phyloP scores from a whole-genome alignment of 1,140 invertebrate genomes.

The Musca vetustissima region DNA sequence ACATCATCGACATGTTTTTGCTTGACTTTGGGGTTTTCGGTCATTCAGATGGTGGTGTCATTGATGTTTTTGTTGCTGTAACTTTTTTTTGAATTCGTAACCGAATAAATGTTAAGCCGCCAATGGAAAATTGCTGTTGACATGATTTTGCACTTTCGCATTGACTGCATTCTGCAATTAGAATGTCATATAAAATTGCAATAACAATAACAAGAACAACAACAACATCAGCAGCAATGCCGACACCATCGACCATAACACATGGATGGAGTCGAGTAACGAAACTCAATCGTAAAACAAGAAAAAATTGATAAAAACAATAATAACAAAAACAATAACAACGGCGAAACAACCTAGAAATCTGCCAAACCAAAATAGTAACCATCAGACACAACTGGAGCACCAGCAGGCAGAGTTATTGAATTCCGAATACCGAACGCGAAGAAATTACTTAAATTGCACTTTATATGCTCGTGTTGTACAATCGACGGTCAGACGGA shows the following conservation, averaged over 20 bases:
- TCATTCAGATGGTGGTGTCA: neutral
- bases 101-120: slow-evolving; percentile 25
- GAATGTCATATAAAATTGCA: slow-evolving; percentile 34
- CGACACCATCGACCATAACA: neutral
- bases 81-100: neutral
- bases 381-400: too few relatives aligned
- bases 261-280: neutral
- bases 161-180: slow-evolving; percentile 57
- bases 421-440: too few relatives aligned
- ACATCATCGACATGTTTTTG: slow-evolving; percentile 3
- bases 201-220: too few relatives aligned
- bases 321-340: neutral
- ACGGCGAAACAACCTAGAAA: neutral
- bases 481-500: too few relatives aligned
- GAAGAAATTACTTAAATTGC: too few relatives aligned
- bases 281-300: slow-evolving; percentile 1
- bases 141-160: slow-evolving; percentile 56
- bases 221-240: neutral
- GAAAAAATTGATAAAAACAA: neutral
- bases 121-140: slow-evolving; percentile 56
- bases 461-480: too few relatives aligned
- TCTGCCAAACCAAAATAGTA: too few relatives aligned
- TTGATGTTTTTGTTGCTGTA: neutral
- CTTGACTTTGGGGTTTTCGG: neutral
- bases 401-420: too few relatives aligned